Evolutionary conservation across 2,888 invertebrate species (phyloP), one percentile per base, ranked within the genome.

Genomic region (Malthinus flaveolus): DNA sequence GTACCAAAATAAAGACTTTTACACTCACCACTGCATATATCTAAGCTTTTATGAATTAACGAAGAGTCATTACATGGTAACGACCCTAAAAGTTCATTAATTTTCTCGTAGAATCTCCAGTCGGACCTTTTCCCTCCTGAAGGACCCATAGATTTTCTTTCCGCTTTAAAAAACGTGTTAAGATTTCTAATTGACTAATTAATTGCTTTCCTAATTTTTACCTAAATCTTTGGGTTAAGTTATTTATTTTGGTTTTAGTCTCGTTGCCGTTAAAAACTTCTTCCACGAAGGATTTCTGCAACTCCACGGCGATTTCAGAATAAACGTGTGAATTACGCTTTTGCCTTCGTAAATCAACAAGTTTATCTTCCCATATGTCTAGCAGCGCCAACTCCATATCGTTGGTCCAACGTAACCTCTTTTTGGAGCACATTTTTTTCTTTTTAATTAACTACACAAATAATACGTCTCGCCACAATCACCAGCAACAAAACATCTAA

Each of bases 181-280:
- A 32, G 1, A 31, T 47, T 0, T 3, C 7, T 10, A 9, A 35
- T 35, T 9, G n/a, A 33, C 1, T 5, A n/a, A 3, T 5, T 35
- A 6, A n/a, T n/a, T 9, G n/a, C n/a, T 35, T 9, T 33, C 1
- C 9, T 23, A 46, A 8, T n/a, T 23, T 11, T 10, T 32, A 47
- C 47, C 47, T 33, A n/a, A 32, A 47, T 47, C 47, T 47, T 13
- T 47, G 47, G 3, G 47, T 10, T 11, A 47, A 32, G 33, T 47
- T 47, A 5, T 33, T 35, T 10, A 35, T 35, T 35, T 35, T 35
- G 6, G 35, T 47, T 10, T 11, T 10, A 33, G 7, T 11, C n/a
- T 31, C 10, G 8, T 32, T 33, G n/a, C 8, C 13, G 11, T 47
- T 7, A 3, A 32, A 3, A n/a, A 31, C n/a, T n/a, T 32, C 11